phyloP scores from a whole-genome alignment of 2,797 vertebrate genomes.

The Enteromius treurensis region DNA sequence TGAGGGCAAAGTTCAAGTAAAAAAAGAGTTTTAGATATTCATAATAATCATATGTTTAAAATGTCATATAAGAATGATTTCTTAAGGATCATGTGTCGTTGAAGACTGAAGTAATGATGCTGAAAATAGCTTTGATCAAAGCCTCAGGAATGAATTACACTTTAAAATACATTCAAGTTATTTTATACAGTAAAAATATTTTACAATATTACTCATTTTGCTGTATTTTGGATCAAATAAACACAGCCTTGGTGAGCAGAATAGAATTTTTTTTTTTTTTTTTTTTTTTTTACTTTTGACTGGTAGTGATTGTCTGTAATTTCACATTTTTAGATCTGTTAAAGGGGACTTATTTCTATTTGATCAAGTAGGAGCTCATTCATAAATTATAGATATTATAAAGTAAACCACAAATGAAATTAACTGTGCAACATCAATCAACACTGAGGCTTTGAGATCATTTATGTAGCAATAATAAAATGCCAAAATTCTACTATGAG shows the following conservation, averaged over 20 bases:
- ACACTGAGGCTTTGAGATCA: neutral
- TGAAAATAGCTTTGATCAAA: neutral
- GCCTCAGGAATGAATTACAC: too few species aligned
- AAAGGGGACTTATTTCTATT: neutral
- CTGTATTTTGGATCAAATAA: neutral
- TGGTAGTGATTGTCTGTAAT: neutral
- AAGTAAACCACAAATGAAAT: neutral
- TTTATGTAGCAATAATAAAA: neutral
- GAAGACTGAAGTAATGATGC: neutral
- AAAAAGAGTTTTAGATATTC: neutral
- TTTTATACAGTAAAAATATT: neutral
- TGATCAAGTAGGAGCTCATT: neutral
- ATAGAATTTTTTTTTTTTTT: neutral
- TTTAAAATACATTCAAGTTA: neutral
- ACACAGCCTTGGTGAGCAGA: neutral
- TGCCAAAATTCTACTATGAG: neutral
- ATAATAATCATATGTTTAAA: neutral
- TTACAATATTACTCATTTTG: neutral
- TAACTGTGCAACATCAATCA: neutral
- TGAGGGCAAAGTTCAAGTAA: neutral
- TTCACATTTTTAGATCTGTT: neutral
- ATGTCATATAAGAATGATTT: neutral
- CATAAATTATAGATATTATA: neutral
- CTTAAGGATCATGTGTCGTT: neutral
- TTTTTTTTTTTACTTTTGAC: neutral